Base-by-base conservation (phyloP, 2,113 vertebrate species). In the Hippocampus guttulatus region DNA sequence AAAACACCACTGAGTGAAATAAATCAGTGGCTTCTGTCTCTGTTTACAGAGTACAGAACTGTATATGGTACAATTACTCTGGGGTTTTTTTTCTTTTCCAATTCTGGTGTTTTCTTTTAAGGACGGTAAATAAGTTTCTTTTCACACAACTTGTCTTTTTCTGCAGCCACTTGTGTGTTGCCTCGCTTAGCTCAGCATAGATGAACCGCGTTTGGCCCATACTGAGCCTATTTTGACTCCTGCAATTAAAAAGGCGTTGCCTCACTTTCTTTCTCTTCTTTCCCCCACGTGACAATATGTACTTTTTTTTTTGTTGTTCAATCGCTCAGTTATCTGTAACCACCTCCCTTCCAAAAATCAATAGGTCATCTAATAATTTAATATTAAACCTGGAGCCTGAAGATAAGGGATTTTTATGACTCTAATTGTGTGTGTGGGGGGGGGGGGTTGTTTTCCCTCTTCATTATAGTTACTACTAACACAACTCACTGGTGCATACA, bases 401-500 rank as follows among this genome's bases (percentile, higher is more conserved):
- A 85, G 79, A 80, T 78, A 80, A 83, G 74, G 79, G 82, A 80
- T 85, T 82, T 82, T 82, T 81, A 87, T 71, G 65, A 70, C 80
- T 85, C 75, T 91, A 89, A 91, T 89, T 90, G 87, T 90, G n/a
- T n/a, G n/a, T n/a, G n/a, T n/a, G n/a, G n/a, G n/a, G n/a, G n/a
- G n/a, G n/a, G n/a, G n/a, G n/a, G n/a, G n/a, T n/a, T 43, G 9
- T 25, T 18, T 9, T 8, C 41, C 15, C 27, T 23, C 15, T 8
- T 87, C 78, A 79, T 83, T 83, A 74, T 81, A 49, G 69, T 86
- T 86, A 82, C 77, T 81, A 78, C 68, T 81, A 85, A 70, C 77
- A 73, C 76, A 70, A 75, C 77, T 75, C 75, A 75, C 51, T 54
- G 79, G 78, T 87, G 82, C 86, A 85, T 86, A 88, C 85, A 85